Evolutionary conservation across 2,113 vertebrate species (phyloP).

Genomic region (Perognathus longimembris): DNA sequence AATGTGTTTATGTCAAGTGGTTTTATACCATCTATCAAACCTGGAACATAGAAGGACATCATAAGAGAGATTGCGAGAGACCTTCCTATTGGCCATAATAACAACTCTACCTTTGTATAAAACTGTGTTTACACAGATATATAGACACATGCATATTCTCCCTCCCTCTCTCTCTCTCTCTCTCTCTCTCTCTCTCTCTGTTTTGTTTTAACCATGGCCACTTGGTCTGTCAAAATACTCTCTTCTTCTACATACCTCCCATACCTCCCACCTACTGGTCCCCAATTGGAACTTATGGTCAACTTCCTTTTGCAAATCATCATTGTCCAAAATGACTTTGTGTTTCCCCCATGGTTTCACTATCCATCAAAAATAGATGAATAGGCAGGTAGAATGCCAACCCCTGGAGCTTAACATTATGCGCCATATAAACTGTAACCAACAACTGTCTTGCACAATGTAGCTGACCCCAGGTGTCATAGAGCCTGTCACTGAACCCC

Average conservation of each 20-base stretch:
- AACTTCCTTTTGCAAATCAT: neutral
- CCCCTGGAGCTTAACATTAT: neutral
- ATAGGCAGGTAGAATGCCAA: neutral
- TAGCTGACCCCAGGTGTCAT: neutral
- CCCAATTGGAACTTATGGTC: neutral
- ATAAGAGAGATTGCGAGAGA: neutral
- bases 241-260: neutral
- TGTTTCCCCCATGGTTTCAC: neutral
- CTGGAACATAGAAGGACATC: neutral
- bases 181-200: too few relatives aligned
- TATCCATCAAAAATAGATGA: neutral
- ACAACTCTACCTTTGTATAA: neutral
- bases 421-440: neutral
- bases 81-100: neutral
- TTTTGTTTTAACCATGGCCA: neutral
- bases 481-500: neutral
- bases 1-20: neutral
- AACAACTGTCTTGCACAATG: neutral
- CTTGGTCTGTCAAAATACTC: conserved; percentile 20
- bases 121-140: neutral
- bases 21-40: neutral
- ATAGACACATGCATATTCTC: neutral
- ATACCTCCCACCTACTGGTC: neutral
- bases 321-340: neutral
- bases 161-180: too few relatives aligned